Evolutionary conservation across 2,113 vertebrate species (phyloP).

Genomic region (Pangasianodon hypophthalmus): DNA sequence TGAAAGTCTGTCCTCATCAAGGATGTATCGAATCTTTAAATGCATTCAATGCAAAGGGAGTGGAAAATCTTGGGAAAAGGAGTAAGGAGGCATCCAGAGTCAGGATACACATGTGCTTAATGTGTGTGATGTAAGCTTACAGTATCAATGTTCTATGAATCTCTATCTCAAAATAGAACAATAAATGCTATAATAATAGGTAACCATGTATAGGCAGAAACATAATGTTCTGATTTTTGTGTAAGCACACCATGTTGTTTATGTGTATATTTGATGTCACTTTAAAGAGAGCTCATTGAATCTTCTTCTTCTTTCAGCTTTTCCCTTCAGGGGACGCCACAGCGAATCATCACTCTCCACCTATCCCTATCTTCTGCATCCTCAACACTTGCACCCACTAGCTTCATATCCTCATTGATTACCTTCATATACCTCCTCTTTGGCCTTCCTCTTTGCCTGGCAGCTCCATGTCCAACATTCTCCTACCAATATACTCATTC

Average conservation of each 20-base stretch:
- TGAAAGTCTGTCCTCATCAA: slow-evolving; percentile 8
- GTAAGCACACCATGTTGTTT: neutral
- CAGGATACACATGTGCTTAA: neutral
- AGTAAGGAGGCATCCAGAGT: neutral
- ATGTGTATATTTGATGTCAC: neutral
- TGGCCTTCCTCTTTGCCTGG: no score
- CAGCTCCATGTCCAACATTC: no score
- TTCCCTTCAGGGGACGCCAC: no score
- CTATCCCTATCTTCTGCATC: no score
- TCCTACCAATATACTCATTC: no score
- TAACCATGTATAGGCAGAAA: neutral
- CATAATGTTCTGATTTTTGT: neutral
- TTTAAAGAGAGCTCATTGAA: neutral
- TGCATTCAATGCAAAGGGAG: neutral
- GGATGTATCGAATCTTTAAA: neutral
- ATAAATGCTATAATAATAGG: neutral
- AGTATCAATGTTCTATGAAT: neutral
- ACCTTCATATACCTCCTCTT: no score
- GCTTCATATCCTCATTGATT: no score
- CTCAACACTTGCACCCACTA: no score
- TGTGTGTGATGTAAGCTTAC: neutral
- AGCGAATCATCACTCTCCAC: no score
- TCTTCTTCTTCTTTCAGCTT: no score
- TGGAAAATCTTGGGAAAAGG: neutral
- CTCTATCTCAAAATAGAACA: neutral